Evolutionary conservation across 2,888 invertebrate species (phyloP).

Genomic region (Oscheius sp.): DNA sequence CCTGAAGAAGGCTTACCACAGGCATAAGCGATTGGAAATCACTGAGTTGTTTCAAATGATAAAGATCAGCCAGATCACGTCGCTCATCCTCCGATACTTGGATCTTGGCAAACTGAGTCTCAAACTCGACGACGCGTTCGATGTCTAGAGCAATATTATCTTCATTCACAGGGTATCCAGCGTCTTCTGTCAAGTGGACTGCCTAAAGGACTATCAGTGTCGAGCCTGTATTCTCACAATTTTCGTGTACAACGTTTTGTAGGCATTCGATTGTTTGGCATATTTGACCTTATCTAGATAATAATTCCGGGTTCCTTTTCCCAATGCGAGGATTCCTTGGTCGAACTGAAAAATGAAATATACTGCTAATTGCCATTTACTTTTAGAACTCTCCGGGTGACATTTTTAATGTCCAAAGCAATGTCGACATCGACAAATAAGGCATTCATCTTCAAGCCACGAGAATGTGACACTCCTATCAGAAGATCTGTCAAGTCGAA

Average conservation of each 20-base stretch:
- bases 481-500: constrained; percentile 12
- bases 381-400: neutral
- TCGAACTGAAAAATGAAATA: constrained; percentile 57
- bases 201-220: constrained; percentile 40
- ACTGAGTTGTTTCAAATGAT: constrained; percentile 63
- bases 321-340: constrained; percentile 60
- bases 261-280: constrained; percentile 69
- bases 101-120: constrained; percentile 66
- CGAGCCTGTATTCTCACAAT: constrained; percentile 38
- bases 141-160: constrained; percentile 61
- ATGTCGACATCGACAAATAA: neutral
- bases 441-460: neutral
- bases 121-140: constrained; percentile 66
- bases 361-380: neutral
- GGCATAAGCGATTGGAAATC: constrained; percentile 63
- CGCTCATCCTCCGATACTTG: constrained; percentile 69
- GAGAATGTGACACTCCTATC: neutral
- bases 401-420: neutral
- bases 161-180: constrained; percentile 54
- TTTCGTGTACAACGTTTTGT: constrained; percentile 61
- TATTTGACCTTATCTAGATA: constrained; percentile 69
- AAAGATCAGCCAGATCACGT: constrained; percentile 58
- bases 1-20: constrained; percentile 10
- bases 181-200: constrained; percentile 60
- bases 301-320: constrained; percentile 68